Conservation (phyloP, 2,888 invertebrate species). For the Chymomyza fuscimana region DNA sequence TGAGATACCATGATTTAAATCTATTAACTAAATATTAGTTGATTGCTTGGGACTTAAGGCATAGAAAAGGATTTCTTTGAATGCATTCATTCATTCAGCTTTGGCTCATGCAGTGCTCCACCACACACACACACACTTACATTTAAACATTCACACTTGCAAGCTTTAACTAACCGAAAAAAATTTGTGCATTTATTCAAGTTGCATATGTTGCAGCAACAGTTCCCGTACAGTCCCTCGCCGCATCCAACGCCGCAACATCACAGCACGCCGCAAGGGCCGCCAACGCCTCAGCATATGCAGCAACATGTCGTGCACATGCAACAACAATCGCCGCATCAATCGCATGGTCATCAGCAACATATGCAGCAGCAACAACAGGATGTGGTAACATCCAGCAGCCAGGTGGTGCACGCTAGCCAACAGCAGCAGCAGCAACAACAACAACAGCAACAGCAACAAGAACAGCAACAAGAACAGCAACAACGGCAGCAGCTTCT, state of each 20-base stretch:
- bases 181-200: conserved; percentile 72
- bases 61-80: neutral
- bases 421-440: conserved; percentile 73
- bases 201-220: conserved; percentile 80
- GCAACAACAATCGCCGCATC: conserved; percentile 73
- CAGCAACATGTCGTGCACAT: conserved; percentile 79
- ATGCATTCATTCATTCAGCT: neutral
- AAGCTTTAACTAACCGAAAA: conserved; percentile 61
- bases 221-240: conserved; percentile 80
- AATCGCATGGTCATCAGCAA: conserved; percentile 70
- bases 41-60: neutral
- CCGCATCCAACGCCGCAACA: conserved; percentile 78
- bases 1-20: too few relatives aligned
- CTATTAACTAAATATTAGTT: too few relatives aligned
- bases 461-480: conserved; percentile 79
- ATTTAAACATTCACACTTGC: conserved; percentile 24
- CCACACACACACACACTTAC: conserved; percentile 8
- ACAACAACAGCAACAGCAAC: conserved; percentile 79
- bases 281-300: conserved; percentile 77
- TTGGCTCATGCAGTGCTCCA: neutral
- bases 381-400: conserved; percentile 79
- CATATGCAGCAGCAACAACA: conserved; percentile 69
- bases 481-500: conserved; percentile 77
- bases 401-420: conserved; percentile 72
- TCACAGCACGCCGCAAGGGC: conserved; percentile 70